phyloP scores from a whole-genome alignment of 2,113 vertebrate genomes.

The Macaca fascicularis region T2T-MFA8v1.1 NC_088392.1:22742001-22742500 shows the following conservation, averaged over 20 bases:
- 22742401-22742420: neutral
- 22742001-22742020: neutral
- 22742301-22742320: neutral
- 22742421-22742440: no score
- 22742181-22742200: neutral
- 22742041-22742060: neutral
- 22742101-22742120: neutral
- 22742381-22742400: neutral
- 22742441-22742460: no score
- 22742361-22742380: neutral
- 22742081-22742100: neutral
- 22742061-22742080: neutral
- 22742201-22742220: neutral
- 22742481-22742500: no score
- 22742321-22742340: neutral
- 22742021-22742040: neutral
- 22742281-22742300: neutral
- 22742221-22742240: neutral
- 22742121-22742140: neutral
- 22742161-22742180: neutral
- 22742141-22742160: neutral
- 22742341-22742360: neutral
- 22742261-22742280: neutral
- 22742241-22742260: rapidly evolving
- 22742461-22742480: no score